phyloP scores from a whole-genome alignment of 2,888 invertebrate genomes.

The Dromius quadrimaculatus region DNA sequence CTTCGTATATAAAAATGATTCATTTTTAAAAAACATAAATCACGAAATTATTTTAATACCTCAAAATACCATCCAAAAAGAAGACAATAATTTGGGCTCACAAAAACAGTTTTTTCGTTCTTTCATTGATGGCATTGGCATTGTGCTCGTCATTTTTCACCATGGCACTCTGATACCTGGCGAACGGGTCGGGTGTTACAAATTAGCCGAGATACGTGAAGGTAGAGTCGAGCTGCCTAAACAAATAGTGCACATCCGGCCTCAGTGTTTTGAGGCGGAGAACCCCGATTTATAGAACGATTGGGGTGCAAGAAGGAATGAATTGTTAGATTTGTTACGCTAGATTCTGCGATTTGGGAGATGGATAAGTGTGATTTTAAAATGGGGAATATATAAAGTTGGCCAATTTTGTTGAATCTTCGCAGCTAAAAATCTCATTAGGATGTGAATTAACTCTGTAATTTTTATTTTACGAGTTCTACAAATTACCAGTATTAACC shows the following conservation, averaged over 20 bases:
- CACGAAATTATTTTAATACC: slow-evolving; percentile 30
- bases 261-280: slow-evolving; percentile 6
- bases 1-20: no score
- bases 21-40: slow-evolving; percentile 14
- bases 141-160: slow-evolving; percentile 31
- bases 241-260: slow-evolving; percentile 64
- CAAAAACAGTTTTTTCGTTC: slow-evolving; percentile 31
- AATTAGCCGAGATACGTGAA: slow-evolving; percentile 60
- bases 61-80: slow-evolving; percentile 20
- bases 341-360: slow-evolving; percentile 15
- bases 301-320: neutral
- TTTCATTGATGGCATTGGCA: slow-evolving; percentile 36
- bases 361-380: slow-evolving; percentile 3
- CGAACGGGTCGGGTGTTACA: slow-evolving; percentile 60
- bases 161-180: slow-evolving; percentile 39
- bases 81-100: slow-evolving; percentile 21
- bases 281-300: neutral
- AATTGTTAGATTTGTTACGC: slow-evolving; percentile 24
- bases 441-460: neutral
- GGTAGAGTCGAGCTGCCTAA: slow-evolving; percentile 62
- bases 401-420: no score
- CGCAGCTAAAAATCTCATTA: no score
- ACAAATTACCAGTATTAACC: slow-evolving; percentile 15
- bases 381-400: neutral
- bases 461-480: slow-evolving; percentile 24